Conservation (phyloP, 1,140 invertebrate genomes). For the Solen grandis region DNA sequence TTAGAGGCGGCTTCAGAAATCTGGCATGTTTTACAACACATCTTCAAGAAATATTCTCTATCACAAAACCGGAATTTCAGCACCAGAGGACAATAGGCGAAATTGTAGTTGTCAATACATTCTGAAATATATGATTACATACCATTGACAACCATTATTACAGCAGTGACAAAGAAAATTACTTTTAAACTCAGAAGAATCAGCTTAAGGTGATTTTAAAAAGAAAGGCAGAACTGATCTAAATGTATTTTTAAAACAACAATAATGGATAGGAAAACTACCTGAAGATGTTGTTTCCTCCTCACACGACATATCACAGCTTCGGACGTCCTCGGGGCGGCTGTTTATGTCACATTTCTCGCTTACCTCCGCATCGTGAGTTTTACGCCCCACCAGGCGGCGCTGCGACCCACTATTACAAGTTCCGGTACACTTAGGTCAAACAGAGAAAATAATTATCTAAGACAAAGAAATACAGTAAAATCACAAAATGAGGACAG, state of each 20-base stretch:
- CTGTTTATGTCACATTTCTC: conserved; percentile 38
- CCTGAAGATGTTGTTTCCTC: too few relatives aligned
- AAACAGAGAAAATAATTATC: too few relatives aligned
- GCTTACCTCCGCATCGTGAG: conserved; percentile 29
- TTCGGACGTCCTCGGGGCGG: conserved; percentile 23
- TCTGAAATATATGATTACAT: too few relatives aligned
- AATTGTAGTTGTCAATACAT: conserved; percentile 73
- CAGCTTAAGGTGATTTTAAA: too few relatives aligned
- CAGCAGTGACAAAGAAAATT: too few relatives aligned
- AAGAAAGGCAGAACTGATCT: too few relatives aligned
- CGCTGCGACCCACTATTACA: conserved; percentile 45
- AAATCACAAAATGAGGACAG: too few relatives aligned
- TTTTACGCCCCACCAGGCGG: conserved; percentile 43
- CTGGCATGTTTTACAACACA: conserved; percentile 52
- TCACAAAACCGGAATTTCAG: conserved; percentile 74
- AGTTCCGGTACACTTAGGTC: conserved; percentile 36
- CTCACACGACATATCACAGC: conserved; percentile 52
- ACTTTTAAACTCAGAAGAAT: too few relatives aligned
- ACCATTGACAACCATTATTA: too few relatives aligned
- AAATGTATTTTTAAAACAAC: too few relatives aligned
- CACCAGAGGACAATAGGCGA: conserved; percentile 76
- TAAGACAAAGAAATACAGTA: too few relatives aligned
- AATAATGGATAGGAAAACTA: too few relatives aligned
- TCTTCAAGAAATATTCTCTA: conserved; percentile 66
- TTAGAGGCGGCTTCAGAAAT: conserved; percentile 39